Evolutionary conservation across 1,140 invertebrate genomes (phyloP).

Genomic region (Sminthurinus signatus): DNA sequence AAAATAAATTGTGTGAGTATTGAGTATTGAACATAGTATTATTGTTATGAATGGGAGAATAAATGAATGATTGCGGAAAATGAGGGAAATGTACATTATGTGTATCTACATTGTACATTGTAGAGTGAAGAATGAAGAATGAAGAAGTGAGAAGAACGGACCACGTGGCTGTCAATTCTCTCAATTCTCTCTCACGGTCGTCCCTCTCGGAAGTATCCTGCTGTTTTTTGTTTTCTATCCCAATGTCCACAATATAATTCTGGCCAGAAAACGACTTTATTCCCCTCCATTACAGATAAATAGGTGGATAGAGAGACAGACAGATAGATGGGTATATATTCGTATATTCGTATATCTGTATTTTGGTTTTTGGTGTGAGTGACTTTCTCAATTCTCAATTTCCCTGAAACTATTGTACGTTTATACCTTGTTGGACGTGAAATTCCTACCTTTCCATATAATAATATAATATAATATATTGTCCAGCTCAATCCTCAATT

Average conservation of each 20-base stretch:
- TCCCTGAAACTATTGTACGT: not conserved
- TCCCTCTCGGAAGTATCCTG: conserved; percentile 38
- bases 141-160: no score
- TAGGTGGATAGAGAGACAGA: no score
- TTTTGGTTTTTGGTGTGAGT: no score
- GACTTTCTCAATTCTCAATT: conserved; percentile 33
- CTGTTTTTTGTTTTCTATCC: conserved; percentile 32
- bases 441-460: conserved; percentile 9
- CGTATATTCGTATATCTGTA: no score
- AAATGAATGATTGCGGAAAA: conserved; percentile 11
- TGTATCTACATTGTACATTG: no score
- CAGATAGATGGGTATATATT: no score
- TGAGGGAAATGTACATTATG: no score
- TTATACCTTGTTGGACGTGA: not conserved
- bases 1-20: no score
- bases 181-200: conserved; percentile 32
- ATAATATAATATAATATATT: no score
- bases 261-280: conserved; percentile 27
- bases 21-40: not conserved
- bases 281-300: conserved; percentile 1
- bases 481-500: no score
- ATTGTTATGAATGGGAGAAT: conserved; percentile 7
- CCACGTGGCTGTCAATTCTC: conserved; percentile 41
- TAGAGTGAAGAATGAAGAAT: no score
- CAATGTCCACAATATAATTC: conserved; percentile 24